Base-by-base conservation (phyloP, 2,888 invertebrate species). In the Argyra leucocephala region DNA sequence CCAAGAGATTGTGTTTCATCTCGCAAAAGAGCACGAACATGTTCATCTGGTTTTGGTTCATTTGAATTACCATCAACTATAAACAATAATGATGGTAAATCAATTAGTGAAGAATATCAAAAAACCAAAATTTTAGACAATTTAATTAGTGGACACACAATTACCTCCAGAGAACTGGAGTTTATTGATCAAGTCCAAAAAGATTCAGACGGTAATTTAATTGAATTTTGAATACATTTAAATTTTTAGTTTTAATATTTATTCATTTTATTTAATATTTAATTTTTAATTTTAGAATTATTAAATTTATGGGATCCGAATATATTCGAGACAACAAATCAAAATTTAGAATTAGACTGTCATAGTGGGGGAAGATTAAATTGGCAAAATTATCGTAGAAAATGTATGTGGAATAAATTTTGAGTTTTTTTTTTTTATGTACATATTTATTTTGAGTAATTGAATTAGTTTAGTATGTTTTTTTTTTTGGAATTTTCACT, bases 1-100 rank as follows among this genome's bases (percentile, higher is more conserved):
- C 88, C 89, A n/a, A 78, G 80, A 23, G 81, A 82, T 69, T 78
- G 73, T 0, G 71, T 77, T 69, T 72, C 79, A n/a, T 77, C 78
- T 15, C 77, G 81, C 66, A 78, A 81, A 69, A 74, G 76, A 48
- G 73, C 75, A n/a, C 74, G 78, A 24, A 76, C 75, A 31, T 74
- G 74, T 67, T 76, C 77, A 6, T 73, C 74, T 1, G 70, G 71
- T 2, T 75, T 63, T 31, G 64, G 74, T 59, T 71, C 74, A 0
- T 64, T 72, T n/a, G 80, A 78, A 62, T 62, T 78, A 60, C 78
- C 78, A 3, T 75, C 72, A 66, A 72, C 77, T 0, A 69, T 78
- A 1, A 57, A 71, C 69, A 64, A 70, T 70, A n/a, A 69, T 72
- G 63, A 65, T 69, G 66, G 61, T 21, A 12, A 62, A 60, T 48